These are phyloP conservation scores for Tapirus indicus DNA, from an alignment of 2,797 vertebrate genomes.

Conservation along the genomic window DNA sequence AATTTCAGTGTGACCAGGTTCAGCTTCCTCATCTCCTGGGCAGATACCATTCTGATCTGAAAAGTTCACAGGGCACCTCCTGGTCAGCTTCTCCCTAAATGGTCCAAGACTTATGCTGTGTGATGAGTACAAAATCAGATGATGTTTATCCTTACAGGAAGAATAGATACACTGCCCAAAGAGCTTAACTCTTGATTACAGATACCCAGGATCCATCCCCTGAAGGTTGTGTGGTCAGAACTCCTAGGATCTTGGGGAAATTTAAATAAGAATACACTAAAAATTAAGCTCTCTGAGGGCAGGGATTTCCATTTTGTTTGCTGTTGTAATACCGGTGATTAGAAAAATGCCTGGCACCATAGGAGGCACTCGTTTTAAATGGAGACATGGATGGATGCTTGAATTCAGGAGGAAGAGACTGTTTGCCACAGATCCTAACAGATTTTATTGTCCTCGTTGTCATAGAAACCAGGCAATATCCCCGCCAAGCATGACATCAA, in stretches of 20 bases:
- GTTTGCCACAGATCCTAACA: not conserved
- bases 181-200: not conserved
- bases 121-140: not conserved
- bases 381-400: not conserved
- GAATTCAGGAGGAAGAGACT: not conserved
- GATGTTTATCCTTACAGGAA: not conserved
- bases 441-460: not conserved
- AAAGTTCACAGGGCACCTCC: not conserved
- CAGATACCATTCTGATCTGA: not conserved
- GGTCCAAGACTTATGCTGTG: not conserved
- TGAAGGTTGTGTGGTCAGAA: not conserved
- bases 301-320: not conserved
- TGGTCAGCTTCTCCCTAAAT: not conserved
- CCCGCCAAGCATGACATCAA: not conserved
- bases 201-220: not conserved
- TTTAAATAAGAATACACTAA: not conserved
- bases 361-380: not conserved
- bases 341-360: not conserved
- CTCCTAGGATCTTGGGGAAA: not conserved
- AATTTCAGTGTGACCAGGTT: not conserved
- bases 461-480: not conserved
- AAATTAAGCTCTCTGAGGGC: not conserved
- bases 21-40: not conserved
- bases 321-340: not conserved
- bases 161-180: not conserved